These are phyloP conservation scores for Pangasius larnaudii DNA, from an alignment of 2,797 vertebrate genomes.

Conservation along the genomic window DNA sequence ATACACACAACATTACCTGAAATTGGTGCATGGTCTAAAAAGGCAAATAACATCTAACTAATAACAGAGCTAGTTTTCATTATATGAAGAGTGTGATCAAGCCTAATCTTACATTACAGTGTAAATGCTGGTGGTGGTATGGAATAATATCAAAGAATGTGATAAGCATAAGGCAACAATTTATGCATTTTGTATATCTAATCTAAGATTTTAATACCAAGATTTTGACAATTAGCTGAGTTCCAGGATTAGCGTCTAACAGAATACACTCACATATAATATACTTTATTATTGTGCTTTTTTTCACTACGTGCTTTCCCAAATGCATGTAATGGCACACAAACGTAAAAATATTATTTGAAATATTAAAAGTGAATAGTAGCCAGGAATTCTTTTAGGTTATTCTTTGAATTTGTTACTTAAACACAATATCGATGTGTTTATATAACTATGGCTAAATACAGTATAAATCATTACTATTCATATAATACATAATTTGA, in stretches of 20 bases:
- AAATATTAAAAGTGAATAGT: background rate
- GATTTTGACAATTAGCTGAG: background rate
- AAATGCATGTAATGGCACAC: background rate
- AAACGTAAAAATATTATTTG: background rate
- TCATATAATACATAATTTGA: conserved; percentile 1
- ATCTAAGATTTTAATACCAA: background rate
- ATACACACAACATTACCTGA: background rate
- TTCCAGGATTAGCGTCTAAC: background rate
- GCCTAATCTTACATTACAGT: background rate
- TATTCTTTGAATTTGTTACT: background rate
- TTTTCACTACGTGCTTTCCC: background rate
- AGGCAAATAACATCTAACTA: background rate
- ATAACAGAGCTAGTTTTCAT: background rate
- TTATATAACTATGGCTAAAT: background rate
- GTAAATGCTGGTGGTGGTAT: no score
- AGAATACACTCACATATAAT: background rate
- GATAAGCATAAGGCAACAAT: background rate
- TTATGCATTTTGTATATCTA: background rate
- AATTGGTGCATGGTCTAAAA: no score
- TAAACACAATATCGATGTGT: background rate
- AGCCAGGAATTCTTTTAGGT: background rate
- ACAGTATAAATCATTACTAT: background rate
- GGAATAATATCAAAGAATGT: background rate
- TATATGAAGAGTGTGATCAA: background rate
- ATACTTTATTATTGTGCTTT: background rate